A percentile compares a stretch with the other conserved stretches of the same genome.
Evolutionary conservation across 2,888 invertebrate genomes (phyloP).

Genomic region (Melanargia galathea): DNA sequence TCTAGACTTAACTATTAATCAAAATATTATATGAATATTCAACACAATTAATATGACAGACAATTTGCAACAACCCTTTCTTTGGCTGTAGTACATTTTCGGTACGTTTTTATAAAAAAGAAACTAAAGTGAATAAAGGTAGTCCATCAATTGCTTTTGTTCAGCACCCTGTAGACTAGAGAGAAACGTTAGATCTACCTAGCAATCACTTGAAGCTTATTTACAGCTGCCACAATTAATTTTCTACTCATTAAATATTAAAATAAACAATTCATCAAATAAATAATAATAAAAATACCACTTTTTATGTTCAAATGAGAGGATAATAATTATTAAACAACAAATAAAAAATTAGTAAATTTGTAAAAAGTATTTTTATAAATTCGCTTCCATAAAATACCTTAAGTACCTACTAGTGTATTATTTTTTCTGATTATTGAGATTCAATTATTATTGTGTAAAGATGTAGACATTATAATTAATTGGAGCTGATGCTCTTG

Average conservation of each 20-base stretch:
- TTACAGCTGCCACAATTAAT: slow-evolving; percentile 53
- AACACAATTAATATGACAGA: slow-evolving; percentile 33
- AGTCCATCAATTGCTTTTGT: slow-evolving; percentile 52
- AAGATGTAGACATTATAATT: background rate
- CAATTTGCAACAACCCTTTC: slow-evolving; percentile 51
- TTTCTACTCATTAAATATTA: background rate
- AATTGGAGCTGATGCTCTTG: background rate
- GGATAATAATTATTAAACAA: background rate
- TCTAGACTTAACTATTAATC: slow-evolving; percentile 27
- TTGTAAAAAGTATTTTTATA: background rate
- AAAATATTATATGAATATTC: slow-evolving; percentile 24
- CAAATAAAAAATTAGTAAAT: background rate
- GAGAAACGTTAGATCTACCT: slow-evolving; percentile 60
- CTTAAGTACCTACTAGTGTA: too few species aligned
- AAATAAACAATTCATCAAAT: background rate
- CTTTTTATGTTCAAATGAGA: background rate
- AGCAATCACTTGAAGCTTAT: slow-evolving; percentile 68
- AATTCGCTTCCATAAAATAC: background rate
- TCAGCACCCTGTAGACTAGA: slow-evolving; percentile 78
- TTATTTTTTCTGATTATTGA: slow-evolving; percentile 9
- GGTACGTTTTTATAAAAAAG: slow-evolving; percentile 28
- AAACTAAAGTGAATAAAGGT: slow-evolving; percentile 42
- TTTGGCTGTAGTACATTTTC: slow-evolving; percentile 51
- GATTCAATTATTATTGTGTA: slow-evolving; percentile 24
- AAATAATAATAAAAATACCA: background rate